phyloP scores from a whole-genome alignment of 2,888 invertebrate genomes.

The Amphipyra tragopoginis region DNA sequence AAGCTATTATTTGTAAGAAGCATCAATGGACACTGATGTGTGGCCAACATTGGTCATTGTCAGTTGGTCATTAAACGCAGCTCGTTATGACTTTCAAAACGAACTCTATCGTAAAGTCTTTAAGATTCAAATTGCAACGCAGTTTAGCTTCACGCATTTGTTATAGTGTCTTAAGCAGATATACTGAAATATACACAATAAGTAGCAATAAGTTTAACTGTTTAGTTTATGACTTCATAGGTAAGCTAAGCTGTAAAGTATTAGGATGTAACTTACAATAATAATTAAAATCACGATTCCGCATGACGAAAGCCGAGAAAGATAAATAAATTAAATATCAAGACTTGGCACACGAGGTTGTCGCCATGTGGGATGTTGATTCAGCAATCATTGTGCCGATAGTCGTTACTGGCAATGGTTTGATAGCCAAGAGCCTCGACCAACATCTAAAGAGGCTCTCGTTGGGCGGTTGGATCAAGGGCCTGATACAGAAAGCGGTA shows the following conservation, averaged over 20 bases:
- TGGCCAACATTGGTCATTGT: conserved; percentile 17
- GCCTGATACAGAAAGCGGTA: too few species aligned
- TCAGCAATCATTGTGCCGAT: too few species aligned
- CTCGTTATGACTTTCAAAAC: conserved; percentile 19
- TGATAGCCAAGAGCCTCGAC: too few species aligned
- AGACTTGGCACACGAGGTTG: too few species aligned
- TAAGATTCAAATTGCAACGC: conserved; percentile 54
- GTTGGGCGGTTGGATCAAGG: too few species aligned
- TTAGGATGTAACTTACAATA: background rate
- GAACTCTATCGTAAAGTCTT: conserved; percentile 48
- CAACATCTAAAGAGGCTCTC: too few species aligned
- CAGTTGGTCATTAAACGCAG: conserved; percentile 11
- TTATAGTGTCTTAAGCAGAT: conserved; percentile 51
- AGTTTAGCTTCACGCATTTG: conserved; percentile 46
- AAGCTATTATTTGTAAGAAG: background rate
- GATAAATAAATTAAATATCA: too few species aligned
- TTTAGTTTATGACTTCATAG: conserved; percentile 20
- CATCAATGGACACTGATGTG: background rate
- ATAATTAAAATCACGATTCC: background rate
- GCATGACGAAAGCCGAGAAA: too few species aligned
- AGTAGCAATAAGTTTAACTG: conserved; percentile 16
- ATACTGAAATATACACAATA: conserved; percentile 57
- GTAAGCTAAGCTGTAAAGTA: background rate
- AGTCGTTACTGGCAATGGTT: too few species aligned
- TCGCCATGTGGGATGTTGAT: too few species aligned